phyloP scores from a whole-genome alignment of 2,797 vertebrate genomes.

The Sebastes hubbsi region DNA sequence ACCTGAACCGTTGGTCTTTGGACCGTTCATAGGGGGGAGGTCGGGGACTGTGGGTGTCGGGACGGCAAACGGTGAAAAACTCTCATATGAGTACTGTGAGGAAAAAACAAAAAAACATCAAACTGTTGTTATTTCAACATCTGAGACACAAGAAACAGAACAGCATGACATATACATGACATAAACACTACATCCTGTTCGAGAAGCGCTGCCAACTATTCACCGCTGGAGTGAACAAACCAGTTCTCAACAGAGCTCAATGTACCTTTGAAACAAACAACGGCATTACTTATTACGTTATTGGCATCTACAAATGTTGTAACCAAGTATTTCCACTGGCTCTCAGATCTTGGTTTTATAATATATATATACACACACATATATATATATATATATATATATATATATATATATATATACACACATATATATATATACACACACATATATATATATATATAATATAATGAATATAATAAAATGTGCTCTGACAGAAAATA shows the following conservation, averaged over 20 bases:
- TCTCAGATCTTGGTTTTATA: background rate
- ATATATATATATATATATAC: too few relatives aligned
- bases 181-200: background rate
- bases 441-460: too few relatives aligned
- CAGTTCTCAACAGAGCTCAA: slow-evolving; percentile 48
- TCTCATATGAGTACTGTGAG: slow-evolving; percentile 69
- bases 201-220: slow-evolving; percentile 3
- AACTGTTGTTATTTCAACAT: slow-evolving; percentile 8
- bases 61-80: slow-evolving; percentile 78
- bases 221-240: slow-evolving; percentile 62
- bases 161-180: background rate
- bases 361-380: too few relatives aligned
- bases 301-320: background rate
- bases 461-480: too few relatives aligned
- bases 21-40: slow-evolving; percentile 58
- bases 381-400: too few relatives aligned
- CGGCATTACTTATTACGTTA: background rate
- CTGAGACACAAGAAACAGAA: slow-evolving; percentile 6
- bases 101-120: slow-evolving; percentile 33
- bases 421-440: too few relatives aligned
- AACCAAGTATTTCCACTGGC: background rate
- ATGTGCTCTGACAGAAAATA: too few relatives aligned
- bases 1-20: slow-evolving; percentile 76
- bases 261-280: slow-evolving; percentile 1
- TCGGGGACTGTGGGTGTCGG: slow-evolving; percentile 84